Evolutionary conservation across 2,888 invertebrate species (phyloP), one percentile per base, ranked within the genome.

Genomic region (Chaetogeoica ovagalla): DNA sequence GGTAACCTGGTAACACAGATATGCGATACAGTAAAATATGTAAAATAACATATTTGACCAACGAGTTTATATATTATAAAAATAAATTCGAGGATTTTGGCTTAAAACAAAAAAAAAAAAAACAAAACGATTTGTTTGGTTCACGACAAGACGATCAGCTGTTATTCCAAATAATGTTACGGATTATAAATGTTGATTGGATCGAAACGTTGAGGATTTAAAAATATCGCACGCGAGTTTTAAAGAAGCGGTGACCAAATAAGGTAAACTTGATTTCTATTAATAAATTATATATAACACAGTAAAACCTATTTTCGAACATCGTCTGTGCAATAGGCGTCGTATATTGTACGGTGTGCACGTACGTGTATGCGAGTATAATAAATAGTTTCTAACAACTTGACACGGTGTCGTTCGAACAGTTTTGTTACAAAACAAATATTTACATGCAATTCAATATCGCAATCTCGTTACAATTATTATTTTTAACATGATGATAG

Each of bases 231-330:
- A 21, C 21, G 5, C 55, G 57, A 37, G 11, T 37, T 55, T 5
- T 66, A 65, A 57, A 19, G 65, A 43, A 23, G 65, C 21, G 57
- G 57, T 39, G 39, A 57, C 74, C 74, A 75, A 75, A 75, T 75
- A 75, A 65, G 74, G 74, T 66, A 66, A 66, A 43, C 65, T 65
- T 57, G 57, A 39, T 21, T 66, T 66, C 74, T 66, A 66, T 66
- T 65, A 57, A 65, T 75, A 65, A 37, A 55, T 65, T 21, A 37
- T 21, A 63, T 21, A 37, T 21, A 63, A 74, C 19, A 43, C 55
- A 30, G 30, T 23, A 37, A 65, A 66, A 39, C 4, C 57, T 66
- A 66, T 75, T 65, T 75, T 57, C 23, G 39, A 57, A 75, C 65
- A 9, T 13, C 39, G 59, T 21, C 4, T 17, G 11, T 15, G 48